A percentile compares a stretch with the other conserved stretches of the same genome.
These are phyloP conservation scores for Etia nguti DNA, from an alignment of 2,113 vertebrate species.

Conservation along the genomic window DNA sequence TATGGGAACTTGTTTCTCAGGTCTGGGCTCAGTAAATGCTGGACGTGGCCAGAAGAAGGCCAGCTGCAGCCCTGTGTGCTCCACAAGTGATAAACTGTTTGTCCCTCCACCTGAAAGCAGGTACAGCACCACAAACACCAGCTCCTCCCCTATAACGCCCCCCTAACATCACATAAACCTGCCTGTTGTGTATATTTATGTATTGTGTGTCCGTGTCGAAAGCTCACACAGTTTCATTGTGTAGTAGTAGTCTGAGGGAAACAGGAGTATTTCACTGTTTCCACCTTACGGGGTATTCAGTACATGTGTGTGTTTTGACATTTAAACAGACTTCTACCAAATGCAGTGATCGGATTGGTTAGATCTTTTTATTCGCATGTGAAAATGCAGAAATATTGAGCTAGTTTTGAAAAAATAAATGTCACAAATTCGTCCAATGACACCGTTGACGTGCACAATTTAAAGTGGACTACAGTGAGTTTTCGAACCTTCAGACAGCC, in stretches of 20 bases:
- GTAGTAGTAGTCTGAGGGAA: no score
- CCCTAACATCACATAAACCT: no score
- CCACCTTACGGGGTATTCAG: background rate
- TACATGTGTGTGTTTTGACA: background rate
- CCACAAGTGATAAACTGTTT: background rate
- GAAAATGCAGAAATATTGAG: background rate
- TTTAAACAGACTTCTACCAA: background rate
- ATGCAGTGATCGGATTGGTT: background rate
- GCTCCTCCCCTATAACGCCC: no score
- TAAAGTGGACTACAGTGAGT: background rate
- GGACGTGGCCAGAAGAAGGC: background rate
- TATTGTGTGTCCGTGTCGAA: no score
- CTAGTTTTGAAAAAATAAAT: background rate
- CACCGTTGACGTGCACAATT: background rate
- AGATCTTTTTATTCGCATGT: background rate
- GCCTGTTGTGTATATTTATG: no score
- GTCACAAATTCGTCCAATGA: background rate
- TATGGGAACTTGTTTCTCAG: background rate
- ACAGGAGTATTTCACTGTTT: background rate
- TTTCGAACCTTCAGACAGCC: background rate
- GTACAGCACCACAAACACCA: no score
- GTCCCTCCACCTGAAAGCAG: rapidly evolving
- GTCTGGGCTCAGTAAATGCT: background rate
- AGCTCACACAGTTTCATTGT: no score
- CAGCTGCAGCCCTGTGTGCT: background rate